Evolutionary conservation across 2,113 vertebrate genomes (phyloP).

Genomic region (Rhizomys pruinosus): DNA sequence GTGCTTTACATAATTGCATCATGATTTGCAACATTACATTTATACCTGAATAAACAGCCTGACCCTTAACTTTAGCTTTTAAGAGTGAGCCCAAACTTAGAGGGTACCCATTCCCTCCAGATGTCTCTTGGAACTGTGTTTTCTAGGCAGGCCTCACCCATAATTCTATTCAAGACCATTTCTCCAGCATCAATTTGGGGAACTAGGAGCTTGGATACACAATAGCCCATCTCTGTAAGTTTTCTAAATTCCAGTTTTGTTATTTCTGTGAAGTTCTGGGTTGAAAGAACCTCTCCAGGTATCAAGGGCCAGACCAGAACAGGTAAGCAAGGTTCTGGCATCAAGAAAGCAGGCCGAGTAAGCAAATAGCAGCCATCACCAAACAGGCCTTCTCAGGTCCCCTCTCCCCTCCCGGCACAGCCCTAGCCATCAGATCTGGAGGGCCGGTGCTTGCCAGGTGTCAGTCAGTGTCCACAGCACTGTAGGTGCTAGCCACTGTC

Average conservation of each 20-base stretch:
- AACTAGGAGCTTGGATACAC: too few species aligned
- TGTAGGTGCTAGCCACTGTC: constrained; percentile 33
- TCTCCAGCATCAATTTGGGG: too few species aligned
- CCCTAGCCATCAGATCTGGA: background rate
- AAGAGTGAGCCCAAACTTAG: too few species aligned
- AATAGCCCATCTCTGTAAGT: background rate
- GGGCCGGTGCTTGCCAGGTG: background rate
- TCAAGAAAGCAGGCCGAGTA: background rate
- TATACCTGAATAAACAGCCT: too few species aligned
- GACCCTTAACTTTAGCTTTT: too few species aligned
- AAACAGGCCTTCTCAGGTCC: background rate
- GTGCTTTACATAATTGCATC: background rate
- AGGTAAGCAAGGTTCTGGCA: background rate
- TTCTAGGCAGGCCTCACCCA: too few species aligned
- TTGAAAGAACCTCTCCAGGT: background rate
- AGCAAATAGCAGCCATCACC: background rate
- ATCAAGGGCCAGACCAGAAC: background rate
- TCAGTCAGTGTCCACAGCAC: background rate
- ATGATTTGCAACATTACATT: too few species aligned
- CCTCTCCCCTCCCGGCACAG: background rate
- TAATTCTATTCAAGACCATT: too few species aligned
- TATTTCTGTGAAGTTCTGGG: background rate
- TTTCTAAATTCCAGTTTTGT: background rate
- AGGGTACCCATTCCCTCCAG: too few species aligned
- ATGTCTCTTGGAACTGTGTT: too few species aligned